A percentile compares a stretch with the other conserved stretches of the same genome.
These are phyloP conservation scores for Crioceris asparagi DNA, from an alignment of 2,888 invertebrate genomes.

Conservation along the genomic window DNA sequence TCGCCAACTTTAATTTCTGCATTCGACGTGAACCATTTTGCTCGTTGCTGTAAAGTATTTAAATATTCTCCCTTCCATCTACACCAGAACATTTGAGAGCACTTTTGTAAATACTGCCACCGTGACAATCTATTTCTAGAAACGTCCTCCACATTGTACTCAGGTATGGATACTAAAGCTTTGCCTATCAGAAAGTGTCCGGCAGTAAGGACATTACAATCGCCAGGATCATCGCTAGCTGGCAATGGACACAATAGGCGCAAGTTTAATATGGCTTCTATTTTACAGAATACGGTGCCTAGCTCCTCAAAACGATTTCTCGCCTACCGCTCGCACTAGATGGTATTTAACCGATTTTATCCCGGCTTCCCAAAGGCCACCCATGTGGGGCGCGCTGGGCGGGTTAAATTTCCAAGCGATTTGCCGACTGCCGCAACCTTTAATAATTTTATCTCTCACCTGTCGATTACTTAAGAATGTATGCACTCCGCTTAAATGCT, in stretches of 20 bases:
- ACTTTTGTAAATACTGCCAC: background rate
- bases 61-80: background rate
- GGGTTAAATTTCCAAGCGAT: slow-evolving; percentile 4
- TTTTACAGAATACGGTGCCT: slow-evolving; percentile 1
- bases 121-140: background rate
- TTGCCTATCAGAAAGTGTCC: slow-evolving; percentile 3
- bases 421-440: too few relatives aligned
- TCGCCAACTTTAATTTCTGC: too few relatives aligned
- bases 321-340: background rate
- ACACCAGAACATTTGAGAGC: background rate
- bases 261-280: slow-evolving; percentile 5
- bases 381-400: slow-evolving; percentile 5
- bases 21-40: too few relatives aligned
- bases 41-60: background rate
- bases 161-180: slow-evolving; percentile 2
- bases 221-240: slow-evolving; percentile 1
- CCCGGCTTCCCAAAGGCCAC: slow-evolving; percentile 3
- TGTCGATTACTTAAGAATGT: too few relatives aligned
- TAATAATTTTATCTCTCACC: too few relatives aligned
- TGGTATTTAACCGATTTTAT: slow-evolving; percentile 2
- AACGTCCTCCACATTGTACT: background rate
- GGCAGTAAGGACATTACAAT: background rate
- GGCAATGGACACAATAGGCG: slow-evolving; percentile 2
- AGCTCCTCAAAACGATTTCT: slow-evolving; percentile 2
- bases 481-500: too few relatives aligned